Conservation (phyloP, 1,140 invertebrate genomes). For the Drosophila sp. region DNA sequence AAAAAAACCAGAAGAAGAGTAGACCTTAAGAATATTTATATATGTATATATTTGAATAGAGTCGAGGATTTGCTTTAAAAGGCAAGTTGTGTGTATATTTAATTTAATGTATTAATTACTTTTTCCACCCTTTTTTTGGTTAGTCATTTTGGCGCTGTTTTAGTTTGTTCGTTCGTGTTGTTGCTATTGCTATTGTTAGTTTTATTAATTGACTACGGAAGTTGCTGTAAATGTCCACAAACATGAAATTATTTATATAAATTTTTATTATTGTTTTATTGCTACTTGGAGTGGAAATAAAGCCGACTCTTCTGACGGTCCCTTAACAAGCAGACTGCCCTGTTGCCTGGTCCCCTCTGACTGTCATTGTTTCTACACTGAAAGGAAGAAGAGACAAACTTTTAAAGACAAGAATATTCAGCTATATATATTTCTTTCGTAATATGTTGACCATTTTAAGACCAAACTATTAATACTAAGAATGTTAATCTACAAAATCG, state of each 20-base stretch:
- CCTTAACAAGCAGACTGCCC: not conserved
- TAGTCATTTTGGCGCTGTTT: constrained; percentile 24
- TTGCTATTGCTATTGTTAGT: constrained; percentile 50
- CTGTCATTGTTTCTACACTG: not conserved
- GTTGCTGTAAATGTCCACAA: constrained; percentile 81
- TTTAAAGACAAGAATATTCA: too few relatives aligned
- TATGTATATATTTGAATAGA: constrained; percentile 5
- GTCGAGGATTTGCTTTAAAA: constrained; percentile 45
- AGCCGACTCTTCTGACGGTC: not conserved
- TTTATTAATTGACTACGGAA: constrained; percentile 79
- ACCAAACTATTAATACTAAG: too few relatives aligned
- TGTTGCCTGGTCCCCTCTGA: not conserved
- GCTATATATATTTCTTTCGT: too few relatives aligned
- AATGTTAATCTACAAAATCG: too few relatives aligned
- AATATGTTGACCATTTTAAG: too few relatives aligned
- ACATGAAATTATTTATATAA: constrained; percentile 71
- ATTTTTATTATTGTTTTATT: constrained; percentile 20
- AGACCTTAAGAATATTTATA: not conserved
- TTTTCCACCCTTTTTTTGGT: constrained; percentile 6
- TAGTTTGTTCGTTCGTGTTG: constrained; percentile 25
- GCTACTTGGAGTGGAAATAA: constrained; percentile 22
- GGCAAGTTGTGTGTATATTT: constrained; percentile 47
- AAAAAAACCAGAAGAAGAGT: not conserved
- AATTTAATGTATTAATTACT: constrained; percentile 50
- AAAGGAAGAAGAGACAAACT: too few relatives aligned